Base-by-base conservation (phyloP, 2,888 invertebrate species). In the Andrena fulva region DNA sequence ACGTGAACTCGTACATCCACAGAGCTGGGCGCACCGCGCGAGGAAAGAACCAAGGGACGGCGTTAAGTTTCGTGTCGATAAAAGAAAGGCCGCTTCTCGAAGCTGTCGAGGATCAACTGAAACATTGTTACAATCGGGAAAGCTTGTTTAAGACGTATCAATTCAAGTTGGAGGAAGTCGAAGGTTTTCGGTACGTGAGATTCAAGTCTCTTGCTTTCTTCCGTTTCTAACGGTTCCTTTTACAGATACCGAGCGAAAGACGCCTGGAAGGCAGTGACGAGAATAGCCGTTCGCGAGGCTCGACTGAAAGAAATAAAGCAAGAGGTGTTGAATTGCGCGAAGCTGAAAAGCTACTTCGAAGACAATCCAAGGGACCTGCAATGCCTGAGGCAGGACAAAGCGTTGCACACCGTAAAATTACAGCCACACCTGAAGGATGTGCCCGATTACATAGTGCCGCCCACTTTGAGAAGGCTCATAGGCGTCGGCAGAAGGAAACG, bases 81-180 rank as follows among this genome's bases (percentile, higher is more conserved):
- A 96, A 96, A 86, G 99, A 99, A 94, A 95, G 96, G 89, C 94
- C 95, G 0, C 92, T 97, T 2, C 95, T 98, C 93, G 95, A 97
- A 63, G 95, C 96, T 29, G 97, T 98, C 0, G 98, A 99, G 91
- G 95, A 96, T 71, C 96, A 96, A 89, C 94, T 98, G 10, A 96
- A 96, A 70, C 95, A 95, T 79, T 96, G 96, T 63, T 96, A 96
- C 85, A 95, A 95, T 60, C 95, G 95, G 80, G 95, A 96, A 48
- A 95, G 95, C 73, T 85, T 94, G 87, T 94, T 94, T 89, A 98
- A 97, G 93, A 97, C 98, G 76, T 99, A 99, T 94, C 97, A 98
- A 92, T 99, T 99, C 93, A 97, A 97, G 90, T 95, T 99, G 94
- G 97, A 98, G 84, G 99, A 99, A 94, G 97, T 99, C 67, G 99